Conservation (phyloP, 1,140 invertebrate genomes). For the Sogatella furcifera region DNA sequence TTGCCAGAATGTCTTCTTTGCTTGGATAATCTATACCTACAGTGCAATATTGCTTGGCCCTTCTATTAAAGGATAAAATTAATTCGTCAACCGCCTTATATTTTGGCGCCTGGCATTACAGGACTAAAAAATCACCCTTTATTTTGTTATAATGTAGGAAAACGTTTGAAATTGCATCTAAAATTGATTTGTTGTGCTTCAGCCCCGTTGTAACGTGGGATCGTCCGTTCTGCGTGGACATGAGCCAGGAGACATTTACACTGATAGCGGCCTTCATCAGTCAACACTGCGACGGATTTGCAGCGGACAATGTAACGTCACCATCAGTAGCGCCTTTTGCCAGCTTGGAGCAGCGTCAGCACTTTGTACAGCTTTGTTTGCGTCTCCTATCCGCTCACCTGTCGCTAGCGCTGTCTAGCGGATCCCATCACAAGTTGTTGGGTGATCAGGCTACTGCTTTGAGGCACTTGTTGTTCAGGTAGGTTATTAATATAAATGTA, state of each 20-base stretch:
- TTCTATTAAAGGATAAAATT: too few species aligned
- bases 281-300: constrained; percentile 36
- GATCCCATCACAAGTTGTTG: constrained; percentile 37
- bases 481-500: neutral
- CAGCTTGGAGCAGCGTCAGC: constrained; percentile 25
- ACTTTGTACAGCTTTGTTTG: constrained; percentile 47
- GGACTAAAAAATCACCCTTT: too few species aligned
- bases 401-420: constrained; percentile 41
- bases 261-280: constrained; percentile 45
- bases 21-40: too few species aligned
- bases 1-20: too few species aligned
- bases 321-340: constrained; percentile 16
- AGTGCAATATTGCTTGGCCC: too few species aligned
- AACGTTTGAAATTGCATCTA: too few species aligned
- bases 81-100: too few species aligned
- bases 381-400: constrained; percentile 48
- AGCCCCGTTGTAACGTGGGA: constrained; percentile 44
- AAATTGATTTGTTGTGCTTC: neutral
- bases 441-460: constrained; percentile 42
- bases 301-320: too few species aligned
- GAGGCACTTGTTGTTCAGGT: constrained; percentile 44
- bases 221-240: constrained; percentile 50
- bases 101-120: too few species aligned
- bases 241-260: constrained; percentile 48
- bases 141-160: too few species aligned